A percentile compares a stretch with the other conserved stretches of the same genome.
Conservation (phyloP, 2,888 invertebrate genomes). For the Serripes groenlandicus region DNA sequence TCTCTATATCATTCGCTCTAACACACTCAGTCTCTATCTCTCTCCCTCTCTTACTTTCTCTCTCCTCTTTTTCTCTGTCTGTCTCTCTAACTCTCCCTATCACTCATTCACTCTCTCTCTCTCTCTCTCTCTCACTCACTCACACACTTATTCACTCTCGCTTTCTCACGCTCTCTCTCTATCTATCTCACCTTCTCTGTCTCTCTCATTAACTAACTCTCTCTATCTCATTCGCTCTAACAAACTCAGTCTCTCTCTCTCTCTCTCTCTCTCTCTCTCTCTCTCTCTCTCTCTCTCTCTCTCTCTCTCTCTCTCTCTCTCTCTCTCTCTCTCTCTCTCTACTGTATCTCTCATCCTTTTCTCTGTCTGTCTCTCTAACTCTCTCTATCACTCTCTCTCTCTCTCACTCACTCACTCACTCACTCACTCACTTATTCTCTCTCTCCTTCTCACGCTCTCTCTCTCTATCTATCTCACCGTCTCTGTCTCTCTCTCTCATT, state of each 20-base stretch:
- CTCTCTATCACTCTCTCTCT: too few species aligned
- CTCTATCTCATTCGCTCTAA: conserved; percentile 11
- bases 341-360: neutral
- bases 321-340: neutral
- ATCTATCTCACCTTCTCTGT: too few species aligned
- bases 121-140: conserved; percentile 7
- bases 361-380: too few species aligned
- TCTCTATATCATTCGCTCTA: conserved; percentile 9
- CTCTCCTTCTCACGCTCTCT: too few species aligned
- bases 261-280: neutral
- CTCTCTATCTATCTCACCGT: too few species aligned
- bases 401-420: too few species aligned
- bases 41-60: neutral
- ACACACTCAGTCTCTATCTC: conserved; percentile 1
- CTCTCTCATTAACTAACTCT: too few species aligned
- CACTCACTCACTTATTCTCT: too few species aligned
- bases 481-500: too few species aligned
- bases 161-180: too few species aligned
- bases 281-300: neutral
- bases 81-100: conserved; percentile 7
- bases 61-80: neutral
- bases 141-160: neutral
- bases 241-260: neutral
- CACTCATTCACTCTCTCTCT: conserved; percentile 15
- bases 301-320: neutral